Evolutionary conservation across 2,797 vertebrate genomes (phyloP).

Genomic region (Tauraco hartlaubi): DNA sequence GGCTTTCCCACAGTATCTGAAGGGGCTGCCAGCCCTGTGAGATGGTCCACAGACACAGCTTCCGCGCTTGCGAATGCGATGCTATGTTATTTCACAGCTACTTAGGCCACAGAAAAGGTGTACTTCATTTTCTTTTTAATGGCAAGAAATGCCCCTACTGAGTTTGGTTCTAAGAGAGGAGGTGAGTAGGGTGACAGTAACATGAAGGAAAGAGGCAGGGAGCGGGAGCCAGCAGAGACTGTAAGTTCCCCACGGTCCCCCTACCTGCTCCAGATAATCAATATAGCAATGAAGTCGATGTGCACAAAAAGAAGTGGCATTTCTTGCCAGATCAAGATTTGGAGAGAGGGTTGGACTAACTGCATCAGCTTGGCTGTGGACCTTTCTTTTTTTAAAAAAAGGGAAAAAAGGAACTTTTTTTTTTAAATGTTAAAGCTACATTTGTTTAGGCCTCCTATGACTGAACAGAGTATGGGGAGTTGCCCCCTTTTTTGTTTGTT

Average conservation of each 20-base stretch:
- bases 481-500: conserved; percentile 44
- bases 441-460: conserved; percentile 74
- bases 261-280: neutral
- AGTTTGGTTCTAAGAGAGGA: neutral
- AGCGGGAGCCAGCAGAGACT: neutral
- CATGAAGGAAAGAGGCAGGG: neutral
- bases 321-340: conserved; percentile 26
- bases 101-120: neutral
- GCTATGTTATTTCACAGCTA: neutral
- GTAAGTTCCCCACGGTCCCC: neutral
- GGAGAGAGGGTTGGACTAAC: neutral
- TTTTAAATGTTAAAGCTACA: conserved; percentile 75
- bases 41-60: conserved; percentile 75
- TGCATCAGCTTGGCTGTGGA: conserved; percentile 63
- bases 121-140: neutral
- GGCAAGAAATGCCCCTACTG: conserved; percentile 17
- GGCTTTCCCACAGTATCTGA: neutral
- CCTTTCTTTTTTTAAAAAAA: conserved; percentile 44
- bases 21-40: conserved; percentile 43
- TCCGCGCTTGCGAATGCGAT: neutral
- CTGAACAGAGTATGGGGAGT: conserved; percentile 70
- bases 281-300: neutral
- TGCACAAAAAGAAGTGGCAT: neutral
- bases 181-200: neutral
- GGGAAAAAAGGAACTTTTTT: conserved; percentile 27